Percentiles rank a stretch among this genome's conserved stretches.
Evolutionary conservation across 2,888 invertebrate species (phyloP).

Genomic region (Callinectes sapidus): DNA sequence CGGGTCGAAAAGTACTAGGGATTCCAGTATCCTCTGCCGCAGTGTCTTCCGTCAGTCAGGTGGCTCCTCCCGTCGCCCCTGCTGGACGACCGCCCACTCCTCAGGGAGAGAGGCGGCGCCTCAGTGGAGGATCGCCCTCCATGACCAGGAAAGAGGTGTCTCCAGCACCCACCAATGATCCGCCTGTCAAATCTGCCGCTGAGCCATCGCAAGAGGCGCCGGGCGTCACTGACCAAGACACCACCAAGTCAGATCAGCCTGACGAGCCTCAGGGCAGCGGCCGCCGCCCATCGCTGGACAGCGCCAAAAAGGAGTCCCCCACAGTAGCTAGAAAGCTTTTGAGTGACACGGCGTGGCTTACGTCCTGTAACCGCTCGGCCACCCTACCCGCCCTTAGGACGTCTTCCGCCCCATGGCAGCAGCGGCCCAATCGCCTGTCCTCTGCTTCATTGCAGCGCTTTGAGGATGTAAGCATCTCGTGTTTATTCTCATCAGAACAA

Average conservation of each 20-base stretch:
- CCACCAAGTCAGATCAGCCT: not conserved
- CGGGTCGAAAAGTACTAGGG: conserved; percentile 20
- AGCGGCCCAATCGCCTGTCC: conserved; percentile 36
- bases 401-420: conserved; percentile 42
- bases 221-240: not conserved
- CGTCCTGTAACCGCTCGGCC: conserved; percentile 1
- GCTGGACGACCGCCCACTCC: not conserved
- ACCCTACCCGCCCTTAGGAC: not conserved
- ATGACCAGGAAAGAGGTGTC: not conserved
- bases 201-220: not conserved
- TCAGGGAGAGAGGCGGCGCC: not conserved
- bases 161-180: conserved; percentile 1
- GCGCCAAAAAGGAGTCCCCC: conserved; percentile 21
- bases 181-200: not conserved
- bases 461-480: conserved; percentile 41
- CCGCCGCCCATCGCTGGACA: conserved; percentile 6
- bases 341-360: conserved; percentile 42
- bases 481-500: not conserved
- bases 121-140: not conserved
- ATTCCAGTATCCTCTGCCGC: not conserved
- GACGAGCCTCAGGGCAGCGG: not conserved
- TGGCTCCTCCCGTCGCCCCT: not conserved
- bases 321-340: conserved; percentile 30
- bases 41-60: not conserved
- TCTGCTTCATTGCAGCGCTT: conserved; percentile 37